Evolutionary conservation across 1,140 invertebrate species (phyloP).

Genomic region (Cyclina sinensis): DNA sequence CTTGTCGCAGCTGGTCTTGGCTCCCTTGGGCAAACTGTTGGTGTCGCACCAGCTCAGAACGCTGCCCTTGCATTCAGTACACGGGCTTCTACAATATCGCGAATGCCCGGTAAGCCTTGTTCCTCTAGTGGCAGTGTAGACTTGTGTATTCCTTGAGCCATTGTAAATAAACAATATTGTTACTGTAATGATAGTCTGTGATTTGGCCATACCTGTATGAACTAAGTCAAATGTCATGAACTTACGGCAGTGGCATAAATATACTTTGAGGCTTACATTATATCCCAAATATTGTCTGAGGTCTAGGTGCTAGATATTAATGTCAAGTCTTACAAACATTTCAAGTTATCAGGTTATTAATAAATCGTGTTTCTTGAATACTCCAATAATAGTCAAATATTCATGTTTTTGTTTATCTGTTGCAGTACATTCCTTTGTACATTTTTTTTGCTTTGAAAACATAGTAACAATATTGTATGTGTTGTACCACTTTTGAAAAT

Average conservation of each 20-base stretch:
- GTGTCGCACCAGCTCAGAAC: slow-evolving; percentile 42
- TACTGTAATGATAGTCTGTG: not conserved
- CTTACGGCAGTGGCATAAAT: too few relatives aligned
- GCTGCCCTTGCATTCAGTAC: slow-evolving; percentile 42
- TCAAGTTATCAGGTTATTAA: too few relatives aligned
- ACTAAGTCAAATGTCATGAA: too few relatives aligned
- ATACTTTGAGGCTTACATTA: too few relatives aligned
- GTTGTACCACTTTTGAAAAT: not conserved
- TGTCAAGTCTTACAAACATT: too few relatives aligned
- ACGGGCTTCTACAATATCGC: slow-evolving; percentile 42
- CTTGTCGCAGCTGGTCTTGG: slow-evolving; percentile 43
- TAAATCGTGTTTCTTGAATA: too few relatives aligned
- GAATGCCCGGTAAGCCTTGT: slow-evolving; percentile 40
- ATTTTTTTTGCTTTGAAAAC: too few relatives aligned
- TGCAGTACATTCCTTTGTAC: too few relatives aligned
- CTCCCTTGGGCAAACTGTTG: not conserved
- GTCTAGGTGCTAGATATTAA: too few relatives aligned
- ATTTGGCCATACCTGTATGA: not conserved
- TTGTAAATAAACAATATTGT: not conserved
- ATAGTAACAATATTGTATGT: slow-evolving; percentile 23
- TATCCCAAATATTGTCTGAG: too few relatives aligned
- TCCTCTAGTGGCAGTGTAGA: slow-evolving; percentile 24
- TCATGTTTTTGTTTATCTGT: too few relatives aligned
- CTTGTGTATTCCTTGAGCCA: not conserved
- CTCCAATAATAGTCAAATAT: too few relatives aligned